phyloP scores from a whole-genome alignment of 2,888 invertebrate species.

The Cenopis cana region DNA sequence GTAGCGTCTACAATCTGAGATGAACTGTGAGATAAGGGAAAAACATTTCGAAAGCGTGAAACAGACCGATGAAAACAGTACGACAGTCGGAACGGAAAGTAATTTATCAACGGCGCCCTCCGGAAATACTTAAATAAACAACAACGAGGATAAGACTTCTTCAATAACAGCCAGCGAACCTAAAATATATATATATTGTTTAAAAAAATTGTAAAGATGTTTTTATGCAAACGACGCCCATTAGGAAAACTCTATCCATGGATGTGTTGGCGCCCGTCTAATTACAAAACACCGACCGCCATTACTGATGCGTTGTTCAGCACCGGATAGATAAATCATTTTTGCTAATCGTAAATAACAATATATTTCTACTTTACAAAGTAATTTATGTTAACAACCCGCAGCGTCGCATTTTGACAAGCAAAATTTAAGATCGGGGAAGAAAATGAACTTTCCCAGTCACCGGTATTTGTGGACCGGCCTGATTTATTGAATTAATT shows the following conservation, averaged over 20 bases:
- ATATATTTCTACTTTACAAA: constrained; percentile 52
- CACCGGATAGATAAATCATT: constrained; percentile 50
- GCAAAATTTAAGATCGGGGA: constrained; percentile 63
- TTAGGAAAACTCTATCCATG: constrained; percentile 1
- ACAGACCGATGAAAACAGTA: constrained; percentile 53
- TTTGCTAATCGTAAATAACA: constrained; percentile 49
- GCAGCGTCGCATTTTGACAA: constrained; percentile 57
- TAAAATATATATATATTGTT: constrained; percentile 50
- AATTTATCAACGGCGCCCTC: constrained; percentile 72
- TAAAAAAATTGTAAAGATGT: constrained; percentile 48
- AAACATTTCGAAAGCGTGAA: constrained; percentile 61
- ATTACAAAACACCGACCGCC: constrained; percentile 28
- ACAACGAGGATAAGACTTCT: constrained; percentile 56
- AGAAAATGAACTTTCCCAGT: constrained; percentile 66
- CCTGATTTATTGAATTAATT: constrained; percentile 82
- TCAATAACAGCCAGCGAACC: constrained; percentile 56
- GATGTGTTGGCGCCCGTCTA: background rate
- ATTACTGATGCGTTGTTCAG: constrained; percentile 23
- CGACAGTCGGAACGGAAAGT: constrained; percentile 62
- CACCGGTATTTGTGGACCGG: constrained; percentile 66
- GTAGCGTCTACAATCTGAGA: constrained; percentile 58
- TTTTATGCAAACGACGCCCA: constrained; percentile 23
- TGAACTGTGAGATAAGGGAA: constrained; percentile 63
- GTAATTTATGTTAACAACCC: constrained; percentile 59
- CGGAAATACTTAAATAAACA: constrained; percentile 70